These are phyloP conservation scores for Craterocephalus amniculus DNA, from an alignment of 2,797 vertebrate genomes.

Conservation along the genomic window DNA sequence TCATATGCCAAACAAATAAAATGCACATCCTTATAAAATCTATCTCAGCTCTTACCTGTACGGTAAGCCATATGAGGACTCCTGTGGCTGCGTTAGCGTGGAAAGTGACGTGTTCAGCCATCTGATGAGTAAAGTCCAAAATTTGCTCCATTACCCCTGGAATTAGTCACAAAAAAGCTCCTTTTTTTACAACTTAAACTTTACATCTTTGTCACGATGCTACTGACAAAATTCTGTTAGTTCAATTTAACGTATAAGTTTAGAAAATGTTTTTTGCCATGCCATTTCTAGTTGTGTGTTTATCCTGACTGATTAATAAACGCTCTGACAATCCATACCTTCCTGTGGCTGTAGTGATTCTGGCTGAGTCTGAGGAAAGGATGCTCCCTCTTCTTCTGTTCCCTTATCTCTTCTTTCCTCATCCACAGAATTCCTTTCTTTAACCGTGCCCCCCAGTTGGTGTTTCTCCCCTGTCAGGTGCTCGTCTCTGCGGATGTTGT, in stretches of 20 bases:
- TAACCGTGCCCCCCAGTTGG: not conserved
- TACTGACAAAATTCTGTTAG: not conserved
- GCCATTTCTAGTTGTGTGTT: not conserved
- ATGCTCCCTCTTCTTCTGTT: slow-evolving; percentile 13
- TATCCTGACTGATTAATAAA: slow-evolving; percentile 24
- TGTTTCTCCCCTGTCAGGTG: not conserved
- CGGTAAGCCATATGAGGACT: slow-evolving; percentile 48
- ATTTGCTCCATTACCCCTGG: slow-evolving; percentile 36
- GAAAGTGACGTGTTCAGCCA: slow-evolving; percentile 28
- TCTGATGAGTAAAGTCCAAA: slow-evolving; percentile 41
- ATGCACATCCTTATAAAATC: not conserved
- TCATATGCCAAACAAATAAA: not conserved
- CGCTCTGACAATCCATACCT: slow-evolving; percentile 50
- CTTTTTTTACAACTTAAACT: slow-evolving; percentile 5
- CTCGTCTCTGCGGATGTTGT: slow-evolving; percentile 11
- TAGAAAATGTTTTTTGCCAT: not conserved
- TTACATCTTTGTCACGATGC: not conserved
- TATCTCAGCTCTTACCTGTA: slow-evolving; percentile 57
- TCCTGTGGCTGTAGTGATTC: slow-evolving; percentile 25
- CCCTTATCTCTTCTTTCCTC: slow-evolving; percentile 14
- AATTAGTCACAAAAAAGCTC: slow-evolving; percentile 35
- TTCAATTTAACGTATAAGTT: not conserved
- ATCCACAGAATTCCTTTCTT: slow-evolving; percentile 3
- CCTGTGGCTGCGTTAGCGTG: slow-evolving; percentile 33
- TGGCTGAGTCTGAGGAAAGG: not conserved